Evolutionary conservation across 2,797 vertebrate species (phyloP), one percentile per base, ranked within the genome.

Genomic region (Carduelis carduelis): DNA sequence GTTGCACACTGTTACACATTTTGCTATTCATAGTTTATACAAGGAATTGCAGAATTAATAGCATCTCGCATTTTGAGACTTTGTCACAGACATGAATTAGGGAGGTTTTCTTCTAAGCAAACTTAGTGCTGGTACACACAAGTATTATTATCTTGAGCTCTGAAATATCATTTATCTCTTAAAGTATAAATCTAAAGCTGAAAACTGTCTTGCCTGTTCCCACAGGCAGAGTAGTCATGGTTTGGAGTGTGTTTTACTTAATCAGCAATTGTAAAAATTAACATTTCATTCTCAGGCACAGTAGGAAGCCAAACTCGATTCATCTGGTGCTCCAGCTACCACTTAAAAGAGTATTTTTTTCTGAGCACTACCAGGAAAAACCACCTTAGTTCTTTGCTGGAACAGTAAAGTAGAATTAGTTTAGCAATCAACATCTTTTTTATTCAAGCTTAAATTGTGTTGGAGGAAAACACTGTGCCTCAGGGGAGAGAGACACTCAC

Each of bases 221-320:
- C 80, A 79, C 47, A 84, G 41, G 34, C 35, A 52, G 66, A 44
- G 24, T 26, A 83, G 64, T 37, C 66, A 55, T 24, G 41, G 26
- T 90, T 47, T 89, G 64, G 60, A 85, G 43, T 47, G 77, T 64
- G 44, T 83, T 93, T 84, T 72, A 89, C 68, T 83, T 89, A 71
- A 83, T 61, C 81, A 87, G 65, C 61, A 64, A 66, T 91, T 94
- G 80, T 60, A 85, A 94, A 88, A 97, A 93, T 81, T 82, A 95
- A 93, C 84, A 56, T 81, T 89, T 92, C 50, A 88, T 94, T 94
- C 87, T 88, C 24, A 12, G 15, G 77, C 92, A 75, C 83, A 0
- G 6, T n/a, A 75, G 80, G 90, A 93, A 88, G 79, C 53, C 81
- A 83, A 61, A 76, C 23, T 79, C 3, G 0, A 76, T 80, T 95